Conservation (phyloP, 2,113 vertebrate species). For the Cynoglossus semilaevis region DNA sequence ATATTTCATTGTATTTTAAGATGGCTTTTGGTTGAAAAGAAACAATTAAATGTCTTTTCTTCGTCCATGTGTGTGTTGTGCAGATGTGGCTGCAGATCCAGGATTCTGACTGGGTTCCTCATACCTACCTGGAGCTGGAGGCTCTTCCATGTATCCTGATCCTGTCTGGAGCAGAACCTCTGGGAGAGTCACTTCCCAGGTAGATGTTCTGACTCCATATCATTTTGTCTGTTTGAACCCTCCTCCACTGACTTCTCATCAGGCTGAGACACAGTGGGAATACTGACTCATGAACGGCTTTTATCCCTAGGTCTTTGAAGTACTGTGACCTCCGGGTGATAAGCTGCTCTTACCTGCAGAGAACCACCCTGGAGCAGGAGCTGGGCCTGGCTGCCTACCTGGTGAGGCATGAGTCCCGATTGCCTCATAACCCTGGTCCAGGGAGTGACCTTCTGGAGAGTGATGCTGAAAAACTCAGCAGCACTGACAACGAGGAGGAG, state of each 20-base stretch:
- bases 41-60: constrained; percentile 1
- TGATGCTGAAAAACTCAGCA: constrained; percentile 90
- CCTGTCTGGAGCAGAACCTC: constrained; percentile 89
- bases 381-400: constrained; percentile 92
- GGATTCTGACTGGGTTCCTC: constrained; percentile 89
- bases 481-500: constrained; percentile 95
- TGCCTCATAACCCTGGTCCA: constrained; percentile 58
- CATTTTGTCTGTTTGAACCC: background rate
- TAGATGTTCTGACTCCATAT: constrained; percentile 21
- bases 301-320: constrained; percentile 85
- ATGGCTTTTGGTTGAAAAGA: too few species aligned
- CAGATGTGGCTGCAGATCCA: constrained; percentile 93
- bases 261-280: background rate
- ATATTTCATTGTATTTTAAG: too few species aligned
- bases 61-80: constrained; percentile 4
- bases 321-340: constrained; percentile 95
- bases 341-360: constrained; percentile 88
- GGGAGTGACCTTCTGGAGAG: constrained; percentile 85
- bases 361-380: constrained; percentile 92
- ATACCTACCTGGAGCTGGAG: constrained; percentile 91
- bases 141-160: constrained; percentile 96
- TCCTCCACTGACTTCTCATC: too few species aligned
- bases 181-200: constrained; percentile 94
- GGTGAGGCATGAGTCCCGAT: constrained; percentile 81
- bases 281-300: background rate